phyloP scores from a whole-genome alignment of 2,797 vertebrate genomes.

The Fringilla coelebs region DNA sequence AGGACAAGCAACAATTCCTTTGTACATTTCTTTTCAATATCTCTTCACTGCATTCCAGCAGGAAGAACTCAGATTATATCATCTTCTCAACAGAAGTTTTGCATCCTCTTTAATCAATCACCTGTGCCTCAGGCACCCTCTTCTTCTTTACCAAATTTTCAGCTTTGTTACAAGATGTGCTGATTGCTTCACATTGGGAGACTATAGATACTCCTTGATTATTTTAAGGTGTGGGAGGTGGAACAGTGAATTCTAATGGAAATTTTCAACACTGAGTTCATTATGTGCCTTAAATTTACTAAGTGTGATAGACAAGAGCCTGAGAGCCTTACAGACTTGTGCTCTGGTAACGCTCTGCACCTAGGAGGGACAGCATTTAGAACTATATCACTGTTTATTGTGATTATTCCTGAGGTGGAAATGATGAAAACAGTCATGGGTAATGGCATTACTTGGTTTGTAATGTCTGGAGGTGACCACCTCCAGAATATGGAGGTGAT shows the following conservation, averaged over 20 bases:
- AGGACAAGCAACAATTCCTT: neutral
- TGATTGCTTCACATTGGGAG: neutral
- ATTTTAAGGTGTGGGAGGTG: neutral
- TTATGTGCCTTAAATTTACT: neutral
- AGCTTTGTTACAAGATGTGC: neutral
- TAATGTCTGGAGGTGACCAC: neutral
- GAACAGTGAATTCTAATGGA: neutral
- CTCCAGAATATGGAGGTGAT: neutral
- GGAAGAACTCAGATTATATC: neutral
- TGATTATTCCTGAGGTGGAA: neutral
- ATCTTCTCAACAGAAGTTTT: neutral
- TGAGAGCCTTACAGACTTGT: neutral
- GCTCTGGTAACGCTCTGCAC: neutral
- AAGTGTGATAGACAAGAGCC: neutral
- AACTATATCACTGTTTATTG: neutral
- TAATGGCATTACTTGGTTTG: neutral
- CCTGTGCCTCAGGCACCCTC: neutral
- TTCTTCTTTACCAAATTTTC: neutral
- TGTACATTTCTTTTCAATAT: neutral
- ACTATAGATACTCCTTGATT: neutral
- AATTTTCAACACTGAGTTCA: neutral
- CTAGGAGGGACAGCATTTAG: neutral
- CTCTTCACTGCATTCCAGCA: neutral
- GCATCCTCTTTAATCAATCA: neutral
- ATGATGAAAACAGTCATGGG: neutral